These are phyloP conservation scores for Holacanthus passer DNA, from an alignment of 2,113 vertebrate species.

Conservation along the genomic window DNA sequence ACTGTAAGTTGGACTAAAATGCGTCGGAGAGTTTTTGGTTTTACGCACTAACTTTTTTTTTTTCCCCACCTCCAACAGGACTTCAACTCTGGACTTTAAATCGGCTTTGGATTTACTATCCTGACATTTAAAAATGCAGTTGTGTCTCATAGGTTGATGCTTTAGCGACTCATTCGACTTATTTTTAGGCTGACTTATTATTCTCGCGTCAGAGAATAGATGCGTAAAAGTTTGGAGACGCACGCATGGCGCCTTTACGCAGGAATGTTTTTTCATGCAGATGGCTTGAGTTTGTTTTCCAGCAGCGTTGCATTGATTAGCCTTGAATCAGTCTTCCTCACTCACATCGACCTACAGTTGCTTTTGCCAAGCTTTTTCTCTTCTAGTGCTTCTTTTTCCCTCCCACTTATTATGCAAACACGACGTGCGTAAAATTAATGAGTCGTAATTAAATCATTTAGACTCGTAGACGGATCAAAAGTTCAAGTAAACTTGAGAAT, in stretches of 20 bases:
- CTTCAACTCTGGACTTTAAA: constrained; percentile 51
- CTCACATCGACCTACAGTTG: neutral
- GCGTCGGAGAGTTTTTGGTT: neutral
- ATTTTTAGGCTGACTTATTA: too few relatives aligned
- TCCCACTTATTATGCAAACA: neutral
- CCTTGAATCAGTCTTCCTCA: neutral
- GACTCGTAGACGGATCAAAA: constrained; percentile 9
- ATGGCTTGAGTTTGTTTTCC: constrained; percentile 53
- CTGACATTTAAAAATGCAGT: neutral
- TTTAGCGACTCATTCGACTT: too few relatives aligned
- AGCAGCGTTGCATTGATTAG: constrained; percentile 34
- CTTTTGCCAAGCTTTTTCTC: neutral
- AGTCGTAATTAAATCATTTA: constrained; percentile 1
- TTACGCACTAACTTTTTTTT: neutral
- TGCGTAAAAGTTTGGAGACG: neutral
- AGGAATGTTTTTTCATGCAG: constrained; percentile 61
- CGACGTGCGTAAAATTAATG: neutral
- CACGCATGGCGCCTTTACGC: constrained; percentile 60
- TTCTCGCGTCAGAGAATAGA: neutral
- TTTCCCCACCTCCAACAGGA: constrained; percentile 29
- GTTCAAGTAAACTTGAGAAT: neutral
- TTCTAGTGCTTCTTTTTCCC: too few relatives aligned
- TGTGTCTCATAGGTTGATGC: neutral
- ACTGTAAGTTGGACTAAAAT: constrained; percentile 80
- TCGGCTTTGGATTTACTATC: constrained; percentile 56